Evolutionary conservation across 2,113 vertebrate genomes (phyloP), one percentile per base, ranked within the genome.

Genomic region (Ciconia boyciana): DNA sequence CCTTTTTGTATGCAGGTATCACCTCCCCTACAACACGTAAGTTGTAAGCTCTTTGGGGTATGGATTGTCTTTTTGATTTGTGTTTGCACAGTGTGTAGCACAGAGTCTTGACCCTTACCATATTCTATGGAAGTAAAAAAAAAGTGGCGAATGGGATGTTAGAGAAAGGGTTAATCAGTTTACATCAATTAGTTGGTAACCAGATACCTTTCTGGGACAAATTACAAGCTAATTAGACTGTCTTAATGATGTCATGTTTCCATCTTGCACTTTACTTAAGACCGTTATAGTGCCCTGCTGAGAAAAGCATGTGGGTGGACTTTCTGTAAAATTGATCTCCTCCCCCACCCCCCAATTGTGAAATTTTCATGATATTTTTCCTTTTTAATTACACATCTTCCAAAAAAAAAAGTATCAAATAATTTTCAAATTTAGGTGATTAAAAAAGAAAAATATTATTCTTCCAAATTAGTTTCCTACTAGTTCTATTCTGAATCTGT

Each of bases 101-200:
- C 87, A 95, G 66, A 94, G 92, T 28, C 96, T 83, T 96, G 93
- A 96, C 96, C 96, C 75, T 88, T 86, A 48, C 88, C 43, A 66
- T 70, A 83, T 80, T 93, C 96, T 93, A 83, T 83, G 88, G 87
- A 85, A 93, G 24, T 28, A 70, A 64, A 92, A 95, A 89, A 90
- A 90, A 93, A 93, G 91, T 69, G 77, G 74, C n/a, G 0, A 94
- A 94, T 87, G 41, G 71, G 58, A 97, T 85, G 89, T 49, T 94
- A 89, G 78, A 91, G 87, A 96, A 96, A 95, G 95, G 87, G 91
- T 96, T 96, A 97, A 95, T 95, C 93, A 90, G 94, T 96, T 97
- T 96, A 96, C 93, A 95, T 92, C 96, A 97, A 95, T 94, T 96
- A 94, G 93, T 76, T 93, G 70, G 91, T 92, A 97, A 94, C 81